Base-by-base conservation (phyloP, 2,888 invertebrate species). In the Andrena chrysosceles region DNA sequence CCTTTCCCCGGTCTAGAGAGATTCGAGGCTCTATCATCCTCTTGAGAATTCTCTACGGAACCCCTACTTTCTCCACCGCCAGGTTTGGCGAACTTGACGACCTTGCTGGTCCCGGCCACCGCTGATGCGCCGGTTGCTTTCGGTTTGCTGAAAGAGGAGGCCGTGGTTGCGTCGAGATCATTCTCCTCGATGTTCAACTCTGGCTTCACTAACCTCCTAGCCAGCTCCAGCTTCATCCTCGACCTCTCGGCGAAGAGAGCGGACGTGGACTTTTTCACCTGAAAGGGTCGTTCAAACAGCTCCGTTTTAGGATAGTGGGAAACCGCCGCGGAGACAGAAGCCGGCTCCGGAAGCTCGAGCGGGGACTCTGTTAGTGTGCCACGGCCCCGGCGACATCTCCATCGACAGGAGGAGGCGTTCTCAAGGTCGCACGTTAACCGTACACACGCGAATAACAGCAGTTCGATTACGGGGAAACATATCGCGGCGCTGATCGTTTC, bases 221-320 rank as follows among this genome's bases (percentile, higher is more conserved):
- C 92, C 64, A 91, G 90, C 59, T 93, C 93, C 90, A 93, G 75
- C 87, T 94, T 94, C 87, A 90, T 88, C 88, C 89, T 90, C 20
- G 93, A 93, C 63, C 92, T 90, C 78, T 92, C 88, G 66, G 92
- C 89, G 84, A 92, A 92, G 60, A 91, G 84, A 20, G 88, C 87
- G 64, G 89, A 84, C 33, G 89, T 81, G 8, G 92, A 83, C 84
- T 90, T 89, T 86, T 91, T 93, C 67, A 90, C 92, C 93, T 94
- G 93, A 91, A 93, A 93, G 89, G 87, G 74, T 88, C 84, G 82
- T 84, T 82, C 42, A 82, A 88, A 88, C 62, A 79, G 77, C 77
- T 85, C 86, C 83, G 83, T 78, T 87, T 87, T 87, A 86, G 56
- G 68, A 74, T 63, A 60, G 59, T 70, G 72, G 77, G 48, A 67